Conservation (phyloP, 2,113 vertebrate genomes). For the Anguilla japonica region DNA sequence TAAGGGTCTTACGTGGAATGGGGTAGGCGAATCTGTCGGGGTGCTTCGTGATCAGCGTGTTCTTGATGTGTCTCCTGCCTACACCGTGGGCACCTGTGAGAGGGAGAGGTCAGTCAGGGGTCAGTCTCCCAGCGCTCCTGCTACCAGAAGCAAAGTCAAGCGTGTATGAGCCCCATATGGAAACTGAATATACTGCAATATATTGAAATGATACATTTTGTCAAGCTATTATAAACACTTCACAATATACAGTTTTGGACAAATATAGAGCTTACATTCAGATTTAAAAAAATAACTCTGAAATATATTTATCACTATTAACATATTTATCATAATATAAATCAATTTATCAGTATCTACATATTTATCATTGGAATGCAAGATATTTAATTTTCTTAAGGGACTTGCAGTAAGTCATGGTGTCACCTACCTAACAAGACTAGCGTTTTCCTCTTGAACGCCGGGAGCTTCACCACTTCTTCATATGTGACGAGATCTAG, state of each 20-base stretch:
- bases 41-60: slow-evolving; percentile 97
- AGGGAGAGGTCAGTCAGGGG: slow-evolving; percentile 23
- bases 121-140: background rate
- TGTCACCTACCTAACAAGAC: slow-evolving; percentile 87
- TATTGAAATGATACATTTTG: no score
- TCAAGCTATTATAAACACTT: no score
- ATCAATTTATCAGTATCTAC: background rate
- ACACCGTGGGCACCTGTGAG: slow-evolving; percentile 90
- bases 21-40: slow-evolving; percentile 97
- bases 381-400: no score
- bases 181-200: background rate
- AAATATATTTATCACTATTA: no score
- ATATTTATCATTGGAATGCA: no score
- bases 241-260: no score
- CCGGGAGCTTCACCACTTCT: slow-evolving; percentile 96
- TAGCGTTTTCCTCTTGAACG: slow-evolving; percentile 98
- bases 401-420: background rate
- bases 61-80: slow-evolving; percentile 97
- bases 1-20: slow-evolving; percentile 89
- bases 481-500: slow-evolving; percentile 99
- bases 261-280: no score
- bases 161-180: no score
- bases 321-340: background rate
- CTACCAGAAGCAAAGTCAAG: background rate
- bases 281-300: no score